Percentiles rank a stretch among this genome's conserved stretches.
Conservation (phyloP, 1,140 invertebrate species). For the Campoletis sonorensis region DNA sequence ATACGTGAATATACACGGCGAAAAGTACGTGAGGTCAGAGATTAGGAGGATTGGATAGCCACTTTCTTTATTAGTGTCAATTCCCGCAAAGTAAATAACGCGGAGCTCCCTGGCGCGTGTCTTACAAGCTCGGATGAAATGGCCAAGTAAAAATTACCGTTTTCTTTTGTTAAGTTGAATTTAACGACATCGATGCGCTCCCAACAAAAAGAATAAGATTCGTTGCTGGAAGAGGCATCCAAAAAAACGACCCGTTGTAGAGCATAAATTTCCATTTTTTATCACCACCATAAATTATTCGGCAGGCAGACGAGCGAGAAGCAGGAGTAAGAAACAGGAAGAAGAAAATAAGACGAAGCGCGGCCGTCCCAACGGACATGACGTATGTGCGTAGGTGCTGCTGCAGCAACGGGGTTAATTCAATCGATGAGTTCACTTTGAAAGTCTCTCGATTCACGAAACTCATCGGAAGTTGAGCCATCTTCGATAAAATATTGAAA, state of each 20-base stretch:
- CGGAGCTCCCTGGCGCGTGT: no score
- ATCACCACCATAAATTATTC: constrained; percentile 7
- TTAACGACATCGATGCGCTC: no score
- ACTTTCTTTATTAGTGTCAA: constrained; percentile 7
- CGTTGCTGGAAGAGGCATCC: neutral
- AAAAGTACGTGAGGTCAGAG: neutral
- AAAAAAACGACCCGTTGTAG: neutral
- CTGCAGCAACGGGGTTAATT: no score
- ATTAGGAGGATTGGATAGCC: neutral
- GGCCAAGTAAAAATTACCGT: no score
- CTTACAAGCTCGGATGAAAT: no score
- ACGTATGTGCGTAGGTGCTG: no score
- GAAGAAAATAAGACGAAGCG: neutral
- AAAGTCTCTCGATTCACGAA: no score
- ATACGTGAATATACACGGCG: neutral
- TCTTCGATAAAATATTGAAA: no score
- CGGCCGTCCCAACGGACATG: neutral
- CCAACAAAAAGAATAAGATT: no score
- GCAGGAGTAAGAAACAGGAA: neutral
- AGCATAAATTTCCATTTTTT: neutral
- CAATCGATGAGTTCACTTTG: no score
- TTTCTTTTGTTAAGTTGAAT: no score
- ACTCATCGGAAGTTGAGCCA: no score
- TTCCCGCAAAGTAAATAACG: neutral
- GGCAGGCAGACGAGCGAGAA: neutral